These are phyloP conservation scores for Drusus annulatus DNA, from an alignment of 1,140 invertebrate species.

Conservation along the genomic window DNA sequence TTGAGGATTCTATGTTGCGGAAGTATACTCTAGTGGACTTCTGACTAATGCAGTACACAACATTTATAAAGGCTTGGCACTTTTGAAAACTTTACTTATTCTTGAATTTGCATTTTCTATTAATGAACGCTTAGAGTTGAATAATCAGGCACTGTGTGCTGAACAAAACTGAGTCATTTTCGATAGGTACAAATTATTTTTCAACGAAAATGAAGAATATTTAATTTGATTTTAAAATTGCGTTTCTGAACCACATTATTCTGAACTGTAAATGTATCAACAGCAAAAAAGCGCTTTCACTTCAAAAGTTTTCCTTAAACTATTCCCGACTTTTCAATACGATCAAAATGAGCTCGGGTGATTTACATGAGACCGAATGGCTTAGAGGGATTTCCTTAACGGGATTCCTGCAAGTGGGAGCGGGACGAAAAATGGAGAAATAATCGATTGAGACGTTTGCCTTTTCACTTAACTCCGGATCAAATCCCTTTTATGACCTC, in stretches of 20 bases:
- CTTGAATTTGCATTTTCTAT: no score
- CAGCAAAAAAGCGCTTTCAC: constrained; percentile 29
- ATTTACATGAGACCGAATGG: constrained; percentile 52
- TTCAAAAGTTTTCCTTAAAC: constrained; percentile 40
- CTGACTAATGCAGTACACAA: no score
- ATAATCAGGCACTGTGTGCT: no score
- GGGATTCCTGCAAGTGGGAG: constrained; percentile 22
- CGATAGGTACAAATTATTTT: no score
- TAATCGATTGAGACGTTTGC: constrained; percentile 60
- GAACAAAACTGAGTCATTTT: no score
- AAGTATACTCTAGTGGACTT: no score
- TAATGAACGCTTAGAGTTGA: no score
- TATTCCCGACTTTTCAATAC: constrained; percentile 52
- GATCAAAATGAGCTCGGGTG: constrained; percentile 43
- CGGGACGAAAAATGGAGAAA: constrained; percentile 56
- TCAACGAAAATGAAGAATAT: no score
- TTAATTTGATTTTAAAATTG: neutral
- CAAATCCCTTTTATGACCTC: constrained; percentile 58
- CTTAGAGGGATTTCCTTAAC: constrained; percentile 36
- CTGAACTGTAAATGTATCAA: constrained; percentile 33
- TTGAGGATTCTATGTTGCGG: no score
- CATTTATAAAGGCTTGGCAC: no score
- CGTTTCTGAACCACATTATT: neutral
- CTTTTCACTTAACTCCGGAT: constrained; percentile 59
- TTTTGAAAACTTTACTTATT: no score